These are phyloP conservation scores for Scaptomyza montana DNA, from an alignment of 1,140 invertebrate species.

Conservation along the genomic window DNA sequence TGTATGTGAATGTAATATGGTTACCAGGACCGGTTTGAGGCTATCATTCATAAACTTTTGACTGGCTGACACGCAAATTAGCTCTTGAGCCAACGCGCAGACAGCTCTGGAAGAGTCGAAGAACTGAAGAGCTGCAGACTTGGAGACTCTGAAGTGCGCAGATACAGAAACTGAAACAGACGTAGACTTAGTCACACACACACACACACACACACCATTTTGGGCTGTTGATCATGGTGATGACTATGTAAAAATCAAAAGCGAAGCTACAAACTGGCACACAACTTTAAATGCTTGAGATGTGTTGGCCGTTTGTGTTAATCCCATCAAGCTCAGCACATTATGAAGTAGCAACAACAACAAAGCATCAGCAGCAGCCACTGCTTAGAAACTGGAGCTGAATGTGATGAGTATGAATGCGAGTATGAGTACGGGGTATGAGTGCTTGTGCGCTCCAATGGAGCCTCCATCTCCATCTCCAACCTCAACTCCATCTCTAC, in stretches of 20 bases:
- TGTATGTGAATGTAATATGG: neutral
- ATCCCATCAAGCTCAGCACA: constrained; percentile 76
- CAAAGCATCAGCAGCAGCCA: constrained; percentile 38
- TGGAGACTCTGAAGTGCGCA: constrained; percentile 39
- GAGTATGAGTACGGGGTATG: constrained; percentile 8
- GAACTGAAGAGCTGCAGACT: constrained; percentile 47
- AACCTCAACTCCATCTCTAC: constrained; percentile 70
- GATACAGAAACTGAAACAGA: constrained; percentile 27
- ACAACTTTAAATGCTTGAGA: constrained; percentile 78
- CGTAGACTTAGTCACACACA: constrained; percentile 28
- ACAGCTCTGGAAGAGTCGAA: constrained; percentile 38
- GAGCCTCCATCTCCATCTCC: constrained; percentile 1
- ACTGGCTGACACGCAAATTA: constrained; percentile 75
- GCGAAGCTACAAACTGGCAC: constrained; percentile 74
- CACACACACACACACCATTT: constrained; percentile 3
- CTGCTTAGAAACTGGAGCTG: constrained; percentile 70
- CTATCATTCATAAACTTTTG: constrained; percentile 80
- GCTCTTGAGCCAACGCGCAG: constrained; percentile 77
- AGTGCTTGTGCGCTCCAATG: constrained; percentile 24
- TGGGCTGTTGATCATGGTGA: constrained; percentile 65
- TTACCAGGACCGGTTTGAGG: constrained; percentile 58
- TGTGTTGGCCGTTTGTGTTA: constrained; percentile 81
- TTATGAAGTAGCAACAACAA: constrained; percentile 75
- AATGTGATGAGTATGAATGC: constrained; percentile 30
- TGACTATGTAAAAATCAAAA: constrained; percentile 75